Evolutionary conservation across 2,113 vertebrate species (phyloP), one percentile per base, ranked within the genome.

Genomic region (Nyctereutes procyonoides): DNA sequence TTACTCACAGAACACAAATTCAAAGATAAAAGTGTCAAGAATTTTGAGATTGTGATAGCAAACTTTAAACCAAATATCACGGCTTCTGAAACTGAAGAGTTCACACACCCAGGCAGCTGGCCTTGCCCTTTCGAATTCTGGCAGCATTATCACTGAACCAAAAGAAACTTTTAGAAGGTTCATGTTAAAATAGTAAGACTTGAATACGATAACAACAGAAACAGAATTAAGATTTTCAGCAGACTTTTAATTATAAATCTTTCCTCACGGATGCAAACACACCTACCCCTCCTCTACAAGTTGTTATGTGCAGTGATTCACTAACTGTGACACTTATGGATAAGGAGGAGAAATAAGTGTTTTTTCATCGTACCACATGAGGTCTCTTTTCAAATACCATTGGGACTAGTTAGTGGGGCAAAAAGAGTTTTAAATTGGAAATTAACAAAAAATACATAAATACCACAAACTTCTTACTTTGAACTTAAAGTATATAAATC

Each of bases 401-500:
- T 74, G 7, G 2, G 28, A 67, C 9, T 7, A 83, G 12, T 88
- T 69, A n/a, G 26, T 53, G 77, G 30, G 6, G 30, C 69, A 30
- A 90, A 73, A 43, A 28, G 62, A 73, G 3, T 24, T 94, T 92
- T 88, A 71, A 65, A 79, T 12, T 8, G 12, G 9, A 95, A 89
- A 89, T 69, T 71, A 87, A 87, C 55, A 11, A 56, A 92, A 87
- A 90, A 67, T 79, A 88, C 5, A 38, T 28, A 74, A 96, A 26
- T 90, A 79, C 22, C 62, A 74, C 6, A 89, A 8, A 43, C 4
- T 32, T 79, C 48, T 89, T 65, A n/a, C 63, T 97, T 92, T 77
- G 28, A 80, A 62, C 22, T 86, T 87, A 56, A 88, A 82, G 3
- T 60, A 67, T 83, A 38, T 87, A 76, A 74, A 58, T 55, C 2